phyloP scores from a whole-genome alignment of 2,113 vertebrate species.

The Dicaeum eximium region DNA sequence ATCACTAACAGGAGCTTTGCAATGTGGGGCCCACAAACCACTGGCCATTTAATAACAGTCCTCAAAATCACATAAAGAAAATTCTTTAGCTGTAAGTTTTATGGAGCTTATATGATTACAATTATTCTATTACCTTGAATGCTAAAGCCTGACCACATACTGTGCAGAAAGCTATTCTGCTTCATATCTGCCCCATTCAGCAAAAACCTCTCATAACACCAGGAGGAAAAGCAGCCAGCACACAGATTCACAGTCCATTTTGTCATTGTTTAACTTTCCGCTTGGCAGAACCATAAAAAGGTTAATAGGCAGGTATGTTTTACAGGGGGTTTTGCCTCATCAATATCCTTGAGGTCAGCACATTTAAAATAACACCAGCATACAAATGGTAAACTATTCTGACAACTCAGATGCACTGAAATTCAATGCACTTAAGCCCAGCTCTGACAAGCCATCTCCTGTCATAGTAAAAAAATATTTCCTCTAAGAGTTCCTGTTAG shows the following conservation, averaged over 20 bases:
- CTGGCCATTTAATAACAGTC: conserved; percentile 5
- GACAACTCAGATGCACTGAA: not conserved
- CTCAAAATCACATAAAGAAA: conserved; percentile 20
- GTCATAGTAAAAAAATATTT: not conserved
- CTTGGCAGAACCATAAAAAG: conserved; percentile 22
- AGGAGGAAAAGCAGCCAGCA: not conserved
- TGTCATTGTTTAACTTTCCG: conserved; percentile 40
- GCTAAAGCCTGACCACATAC: conserved; percentile 17
- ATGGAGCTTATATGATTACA: not conserved
- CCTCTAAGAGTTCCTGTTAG: not conserved
- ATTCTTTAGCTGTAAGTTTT: conserved; percentile 16
- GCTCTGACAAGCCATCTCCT: not conserved
- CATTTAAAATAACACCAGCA: conserved; percentile 14
- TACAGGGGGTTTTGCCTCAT: not conserved
- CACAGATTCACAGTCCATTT: conserved; percentile 11
- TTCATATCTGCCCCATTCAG: not conserved
- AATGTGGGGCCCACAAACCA: not conserved
- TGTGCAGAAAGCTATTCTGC: not conserved
- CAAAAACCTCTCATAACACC: conserved; percentile 39
- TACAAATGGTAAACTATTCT: conserved; percentile 17
- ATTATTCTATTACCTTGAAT: conserved; percentile 12
- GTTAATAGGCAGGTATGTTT: conserved; percentile 13
- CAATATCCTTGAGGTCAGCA: not conserved
- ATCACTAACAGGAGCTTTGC: not conserved
- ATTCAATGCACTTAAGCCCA: conserved; percentile 18